Conservation (phyloP, 2,888 invertebrate species). For the Pammene fasciana region DNA sequence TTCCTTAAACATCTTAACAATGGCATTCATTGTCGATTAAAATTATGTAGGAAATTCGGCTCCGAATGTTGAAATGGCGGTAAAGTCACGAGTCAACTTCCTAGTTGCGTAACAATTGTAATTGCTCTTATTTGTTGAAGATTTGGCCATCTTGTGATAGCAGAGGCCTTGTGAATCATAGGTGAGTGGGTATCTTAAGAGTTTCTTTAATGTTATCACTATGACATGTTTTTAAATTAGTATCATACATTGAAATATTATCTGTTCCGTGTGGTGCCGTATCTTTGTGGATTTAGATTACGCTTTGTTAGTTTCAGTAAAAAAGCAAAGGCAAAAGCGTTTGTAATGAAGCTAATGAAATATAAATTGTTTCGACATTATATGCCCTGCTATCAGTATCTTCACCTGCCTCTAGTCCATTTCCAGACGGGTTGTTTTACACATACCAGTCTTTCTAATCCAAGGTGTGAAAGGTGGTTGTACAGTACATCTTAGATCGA, state of each 20-base stretch:
- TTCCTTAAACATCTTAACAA: conserved; percentile 17
- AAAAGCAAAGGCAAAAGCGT: too few relatives aligned
- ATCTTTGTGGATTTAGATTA: too few relatives aligned
- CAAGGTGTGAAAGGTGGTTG: too few relatives aligned
- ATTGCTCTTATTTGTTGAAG: conserved; percentile 37
- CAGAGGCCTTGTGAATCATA: conserved; percentile 27
- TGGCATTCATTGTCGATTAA: conserved; percentile 6
- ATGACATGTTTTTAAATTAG: background rate
- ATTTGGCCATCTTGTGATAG: conserved; percentile 35
- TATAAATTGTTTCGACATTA: too few relatives aligned
- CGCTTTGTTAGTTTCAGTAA: background rate
- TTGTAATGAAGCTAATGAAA: too few relatives aligned
- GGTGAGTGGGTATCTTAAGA: background rate
- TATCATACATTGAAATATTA: background rate
- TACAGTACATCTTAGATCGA: too few relatives aligned
- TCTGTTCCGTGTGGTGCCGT: too few relatives aligned
- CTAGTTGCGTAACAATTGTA: conserved; percentile 24
- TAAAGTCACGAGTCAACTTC: conserved; percentile 30
- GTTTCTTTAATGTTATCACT: conserved; percentile 2
- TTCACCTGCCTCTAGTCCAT: too few relatives aligned
- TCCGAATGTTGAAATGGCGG: conserved; percentile 1
- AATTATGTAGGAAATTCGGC: conserved; percentile 15
- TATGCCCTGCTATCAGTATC: too few relatives aligned
- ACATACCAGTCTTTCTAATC: too few relatives aligned
- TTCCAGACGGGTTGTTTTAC: too few relatives aligned